Evolutionary conservation across 2,797 vertebrate genomes (phyloP).

Genomic region (Hemibagrus guttatus): DNA sequence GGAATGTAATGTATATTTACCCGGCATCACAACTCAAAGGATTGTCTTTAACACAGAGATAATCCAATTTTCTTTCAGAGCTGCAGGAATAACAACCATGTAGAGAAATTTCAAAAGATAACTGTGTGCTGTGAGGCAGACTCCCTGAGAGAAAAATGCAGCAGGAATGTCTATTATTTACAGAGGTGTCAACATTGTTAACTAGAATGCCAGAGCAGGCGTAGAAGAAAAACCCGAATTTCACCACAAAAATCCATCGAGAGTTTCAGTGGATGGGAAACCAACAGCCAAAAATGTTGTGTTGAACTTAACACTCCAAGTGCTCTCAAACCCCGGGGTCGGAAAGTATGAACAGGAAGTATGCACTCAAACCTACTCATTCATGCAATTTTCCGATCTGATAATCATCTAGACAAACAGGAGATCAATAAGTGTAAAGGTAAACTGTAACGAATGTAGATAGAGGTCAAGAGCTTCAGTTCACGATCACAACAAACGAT

Average conservation of each 20-base stretch:
- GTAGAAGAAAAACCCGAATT: not conserved
- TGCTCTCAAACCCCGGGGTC: not conserved
- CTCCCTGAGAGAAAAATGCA: not conserved
- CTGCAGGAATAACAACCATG: conserved; percentile 17
- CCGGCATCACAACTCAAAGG: not conserved
- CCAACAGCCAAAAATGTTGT: not conserved
- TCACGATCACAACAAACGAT: not conserved
- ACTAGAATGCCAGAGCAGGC: not conserved
- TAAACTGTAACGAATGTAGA: too few species aligned
- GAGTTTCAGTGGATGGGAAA: not conserved
- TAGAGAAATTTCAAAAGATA: conserved; percentile 31
- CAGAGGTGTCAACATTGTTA: not conserved
- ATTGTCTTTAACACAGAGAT: conserved; percentile 44
- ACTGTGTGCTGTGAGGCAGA: conserved; percentile 15
- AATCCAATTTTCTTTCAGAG: conserved; percentile 28
- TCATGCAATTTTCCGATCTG: too few species aligned
- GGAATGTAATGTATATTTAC: not conserved
- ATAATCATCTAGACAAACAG: too few species aligned
- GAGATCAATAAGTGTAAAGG: too few species aligned
- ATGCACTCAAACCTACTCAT: too few species aligned
- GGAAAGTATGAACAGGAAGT: not conserved
- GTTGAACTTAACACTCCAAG: not conserved
- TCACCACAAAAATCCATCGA: not conserved
- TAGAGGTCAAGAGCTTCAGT: not conserved
- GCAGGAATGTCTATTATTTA: not conserved